Evolutionary conservation across 2,113 vertebrate species (phyloP).

Genomic region (Neomonachus schauinslandi): DNA sequence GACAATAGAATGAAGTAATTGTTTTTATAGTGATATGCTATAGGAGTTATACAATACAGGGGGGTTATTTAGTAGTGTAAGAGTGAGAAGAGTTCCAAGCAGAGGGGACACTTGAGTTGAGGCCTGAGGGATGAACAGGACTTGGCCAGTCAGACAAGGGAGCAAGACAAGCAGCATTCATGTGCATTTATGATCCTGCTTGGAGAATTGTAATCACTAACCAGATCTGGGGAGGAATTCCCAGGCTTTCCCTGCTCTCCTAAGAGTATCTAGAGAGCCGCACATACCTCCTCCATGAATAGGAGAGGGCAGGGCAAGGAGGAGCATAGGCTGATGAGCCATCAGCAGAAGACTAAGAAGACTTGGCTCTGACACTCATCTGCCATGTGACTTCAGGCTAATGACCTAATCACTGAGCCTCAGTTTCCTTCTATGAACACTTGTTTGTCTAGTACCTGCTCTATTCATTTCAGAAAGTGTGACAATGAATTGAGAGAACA

Average conservation of each 20-base stretch:
- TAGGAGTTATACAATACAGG: neutral
- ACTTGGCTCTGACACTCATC: neutral
- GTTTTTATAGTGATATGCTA: neutral
- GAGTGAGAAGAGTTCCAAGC: neutral
- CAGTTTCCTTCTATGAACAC: neutral
- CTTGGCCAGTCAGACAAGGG: neutral
- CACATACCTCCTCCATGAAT: rapidly evolving
- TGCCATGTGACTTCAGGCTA: neutral
- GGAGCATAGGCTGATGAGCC: neutral
- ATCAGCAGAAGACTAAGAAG: neutral
- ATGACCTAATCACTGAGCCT: neutral
- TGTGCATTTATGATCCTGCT: neutral
- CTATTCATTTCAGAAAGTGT: neutral
- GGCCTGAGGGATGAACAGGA: neutral
- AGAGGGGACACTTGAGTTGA: neutral
- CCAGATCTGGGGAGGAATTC: neutral
- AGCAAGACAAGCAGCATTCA: neutral
- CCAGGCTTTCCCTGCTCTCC: neutral
- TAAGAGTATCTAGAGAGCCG: neutral
- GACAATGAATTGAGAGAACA: neutral
- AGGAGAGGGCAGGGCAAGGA: neutral
- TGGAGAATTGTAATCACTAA: neutral
- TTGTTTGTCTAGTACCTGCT: neutral
- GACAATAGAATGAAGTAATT: neutral
- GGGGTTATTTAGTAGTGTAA: neutral